These are phyloP conservation scores for Poeciliopsis turneri DNA, from an alignment of 2,797 vertebrate genomes.

Conservation along the genomic window DNA sequence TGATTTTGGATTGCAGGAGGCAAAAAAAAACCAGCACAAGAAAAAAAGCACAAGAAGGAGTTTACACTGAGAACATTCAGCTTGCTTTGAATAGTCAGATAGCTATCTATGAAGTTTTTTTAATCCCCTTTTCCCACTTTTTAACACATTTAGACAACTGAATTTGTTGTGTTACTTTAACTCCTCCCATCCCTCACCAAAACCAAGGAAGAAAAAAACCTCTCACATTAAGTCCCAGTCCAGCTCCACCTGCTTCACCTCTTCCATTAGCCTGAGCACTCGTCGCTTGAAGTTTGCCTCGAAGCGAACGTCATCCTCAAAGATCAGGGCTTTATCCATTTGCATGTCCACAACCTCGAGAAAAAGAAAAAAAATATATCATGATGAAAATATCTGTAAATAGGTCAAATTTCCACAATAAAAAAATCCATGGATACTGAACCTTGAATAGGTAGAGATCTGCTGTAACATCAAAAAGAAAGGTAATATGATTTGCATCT, in stretches of 20 bases:
- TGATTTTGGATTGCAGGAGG: neutral
- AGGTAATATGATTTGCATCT: no score
- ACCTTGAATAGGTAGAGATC: no score
- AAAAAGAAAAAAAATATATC: neutral
- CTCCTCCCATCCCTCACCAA: neutral
- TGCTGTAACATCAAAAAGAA: no score
- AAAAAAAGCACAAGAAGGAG: neutral
- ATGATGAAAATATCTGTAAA: no score
- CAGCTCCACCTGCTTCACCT: slow-evolving; percentile 81
- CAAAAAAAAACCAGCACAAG: neutral
- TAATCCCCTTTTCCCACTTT: neutral
- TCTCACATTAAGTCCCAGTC: slow-evolving; percentile 96
- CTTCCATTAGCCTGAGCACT: slow-evolving; percentile 85
- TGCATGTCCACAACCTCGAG: slow-evolving; percentile 85
- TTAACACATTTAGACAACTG: neutral
- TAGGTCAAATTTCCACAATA: no score
- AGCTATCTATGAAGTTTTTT: neutral
- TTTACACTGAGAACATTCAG: neutral
- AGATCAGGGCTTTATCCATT: slow-evolving; percentile 85
- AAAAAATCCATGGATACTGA: no score
- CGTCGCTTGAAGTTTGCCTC: slow-evolving; percentile 89
- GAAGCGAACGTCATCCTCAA: slow-evolving; percentile 94
- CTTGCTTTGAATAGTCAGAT: neutral
- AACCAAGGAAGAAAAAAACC: neutral
- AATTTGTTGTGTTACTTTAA: neutral